A percentile compares a stretch with the other conserved stretches of the same genome.
phyloP scores from a whole-genome alignment of 2,113 vertebrate genomes.

The Oryzias woworae region DNA sequence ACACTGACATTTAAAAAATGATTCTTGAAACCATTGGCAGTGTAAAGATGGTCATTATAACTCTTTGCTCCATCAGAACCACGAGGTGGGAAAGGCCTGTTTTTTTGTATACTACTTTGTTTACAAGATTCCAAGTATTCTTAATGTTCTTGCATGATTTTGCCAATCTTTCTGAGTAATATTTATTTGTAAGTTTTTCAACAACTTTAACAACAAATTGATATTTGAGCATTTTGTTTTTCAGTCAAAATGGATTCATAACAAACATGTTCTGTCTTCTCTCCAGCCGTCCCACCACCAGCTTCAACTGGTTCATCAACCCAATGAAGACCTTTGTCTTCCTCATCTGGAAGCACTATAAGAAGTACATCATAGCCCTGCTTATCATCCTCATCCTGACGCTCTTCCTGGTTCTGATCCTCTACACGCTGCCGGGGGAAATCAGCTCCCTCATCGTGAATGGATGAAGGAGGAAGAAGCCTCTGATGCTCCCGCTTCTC shows the following conservation, averaged over 20 bases:
- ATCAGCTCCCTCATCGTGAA: slow-evolving; percentile 85
- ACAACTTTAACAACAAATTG: background rate
- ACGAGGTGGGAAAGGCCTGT: no score
- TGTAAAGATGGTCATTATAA: no score
- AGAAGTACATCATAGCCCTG: slow-evolving; percentile 85
- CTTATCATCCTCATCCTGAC: slow-evolving; percentile 78
- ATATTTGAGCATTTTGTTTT: background rate
- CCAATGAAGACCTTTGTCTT: slow-evolving; percentile 92
- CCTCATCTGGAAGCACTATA: slow-evolving; percentile 91
- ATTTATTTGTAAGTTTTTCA: no score
- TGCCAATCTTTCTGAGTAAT: no score
- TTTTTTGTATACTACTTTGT: no score
- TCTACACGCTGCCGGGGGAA: slow-evolving; percentile 89
- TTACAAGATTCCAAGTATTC: no score
- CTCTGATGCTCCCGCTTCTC: background rate
- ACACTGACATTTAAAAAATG: no score
- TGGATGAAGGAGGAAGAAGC: slow-evolving; percentile 67
- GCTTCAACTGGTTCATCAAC: slow-evolving; percentile 92
- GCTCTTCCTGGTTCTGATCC: slow-evolving; percentile 85
- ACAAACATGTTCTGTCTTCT: slow-evolving; percentile 13
- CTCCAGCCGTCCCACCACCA: slow-evolving; percentile 87
- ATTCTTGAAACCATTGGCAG: no score
- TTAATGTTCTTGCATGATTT: no score
- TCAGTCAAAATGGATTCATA: background rate
- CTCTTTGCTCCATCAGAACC: no score